Conservation (phyloP, 1,140 invertebrate genomes). For the Drosophila asahinai region DNA sequence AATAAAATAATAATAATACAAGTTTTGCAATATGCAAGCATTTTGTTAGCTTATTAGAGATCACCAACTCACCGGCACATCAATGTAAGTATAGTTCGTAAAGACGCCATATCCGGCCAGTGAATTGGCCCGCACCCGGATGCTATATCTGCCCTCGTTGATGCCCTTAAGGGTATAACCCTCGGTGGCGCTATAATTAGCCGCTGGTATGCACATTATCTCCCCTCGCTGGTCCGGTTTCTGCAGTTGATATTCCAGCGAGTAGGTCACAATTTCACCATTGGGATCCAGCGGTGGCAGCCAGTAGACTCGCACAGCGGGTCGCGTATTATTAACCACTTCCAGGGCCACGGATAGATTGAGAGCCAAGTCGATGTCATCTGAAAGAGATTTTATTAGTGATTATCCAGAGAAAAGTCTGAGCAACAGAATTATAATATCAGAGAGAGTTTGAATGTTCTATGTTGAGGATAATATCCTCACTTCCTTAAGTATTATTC, state of each 20-base stretch:
- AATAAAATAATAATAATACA: too few relatives aligned
- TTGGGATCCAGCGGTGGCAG: conserved; percentile 93
- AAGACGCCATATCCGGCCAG: conserved; percentile 91
- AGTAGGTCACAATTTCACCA: conserved; percentile 93
- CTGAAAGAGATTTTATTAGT: conserved; percentile 29
- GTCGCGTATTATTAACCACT: conserved; percentile 62
- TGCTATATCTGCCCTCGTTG: conserved; percentile 93
- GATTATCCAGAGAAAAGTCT: too few relatives aligned
- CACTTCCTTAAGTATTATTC: too few relatives aligned
- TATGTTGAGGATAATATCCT: too few relatives aligned
- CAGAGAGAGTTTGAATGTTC: neutral
- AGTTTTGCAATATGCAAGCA: too few relatives aligned
- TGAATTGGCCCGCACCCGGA: conserved; percentile 91
- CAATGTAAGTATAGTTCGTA: conserved; percentile 88
- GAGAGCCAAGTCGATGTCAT: conserved; percentile 44
- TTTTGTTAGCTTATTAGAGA: too few relatives aligned
- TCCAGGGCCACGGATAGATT: conserved; percentile 37
- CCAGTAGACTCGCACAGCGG: conserved; percentile 90
- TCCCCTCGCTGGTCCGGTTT: conserved; percentile 74
- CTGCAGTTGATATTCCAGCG: conserved; percentile 90
- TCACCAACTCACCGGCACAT: conserved; percentile 86
- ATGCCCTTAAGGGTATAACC: conserved; percentile 85
- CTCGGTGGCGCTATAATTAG: conserved; percentile 61
- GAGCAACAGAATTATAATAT: neutral
- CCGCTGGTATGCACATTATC: conserved; percentile 85